Conservation (phyloP, 2,113 vertebrate genomes). For the Eudyptes chrysolophus region DNA sequence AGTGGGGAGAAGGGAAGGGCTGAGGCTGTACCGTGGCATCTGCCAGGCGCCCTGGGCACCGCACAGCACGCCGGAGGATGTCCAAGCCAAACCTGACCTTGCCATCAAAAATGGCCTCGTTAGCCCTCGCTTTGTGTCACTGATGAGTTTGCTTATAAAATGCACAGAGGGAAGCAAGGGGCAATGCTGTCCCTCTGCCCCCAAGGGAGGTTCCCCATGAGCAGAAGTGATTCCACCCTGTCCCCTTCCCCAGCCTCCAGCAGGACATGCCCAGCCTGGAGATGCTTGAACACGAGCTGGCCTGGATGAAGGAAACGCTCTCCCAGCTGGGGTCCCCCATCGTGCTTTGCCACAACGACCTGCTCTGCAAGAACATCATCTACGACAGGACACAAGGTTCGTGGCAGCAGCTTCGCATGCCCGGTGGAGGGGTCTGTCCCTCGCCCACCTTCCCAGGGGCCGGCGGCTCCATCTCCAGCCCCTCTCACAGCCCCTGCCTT, state of each 20-base stretch:
- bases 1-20: neutral
- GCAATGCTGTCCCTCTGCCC: neutral
- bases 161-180: fast-evolving
- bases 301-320: constrained; percentile 91
- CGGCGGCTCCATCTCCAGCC: neutral
- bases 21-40: neutral
- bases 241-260: constrained; percentile 76
- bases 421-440: neutral
- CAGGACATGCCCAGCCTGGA: constrained; percentile 86
- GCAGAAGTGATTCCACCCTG: neutral
- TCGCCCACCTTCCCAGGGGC: fast-evolving
- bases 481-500: neutral
- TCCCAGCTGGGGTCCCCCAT: constrained; percentile 88
- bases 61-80: fast-evolving
- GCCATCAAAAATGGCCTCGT: fast-evolving
- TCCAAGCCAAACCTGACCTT: neutral
- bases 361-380: constrained; percentile 98
- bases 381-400: constrained; percentile 85
- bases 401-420: fast-evolving
- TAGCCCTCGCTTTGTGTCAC: fast-evolving
- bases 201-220: fast-evolving
- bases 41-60: neutral
- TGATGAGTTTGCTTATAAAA: fast-evolving
- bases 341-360: constrained; percentile 96
- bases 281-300: constrained; percentile 86